Conservation (phyloP, 2,797 vertebrate species). For the Onychomys leucogaster region DNA sequence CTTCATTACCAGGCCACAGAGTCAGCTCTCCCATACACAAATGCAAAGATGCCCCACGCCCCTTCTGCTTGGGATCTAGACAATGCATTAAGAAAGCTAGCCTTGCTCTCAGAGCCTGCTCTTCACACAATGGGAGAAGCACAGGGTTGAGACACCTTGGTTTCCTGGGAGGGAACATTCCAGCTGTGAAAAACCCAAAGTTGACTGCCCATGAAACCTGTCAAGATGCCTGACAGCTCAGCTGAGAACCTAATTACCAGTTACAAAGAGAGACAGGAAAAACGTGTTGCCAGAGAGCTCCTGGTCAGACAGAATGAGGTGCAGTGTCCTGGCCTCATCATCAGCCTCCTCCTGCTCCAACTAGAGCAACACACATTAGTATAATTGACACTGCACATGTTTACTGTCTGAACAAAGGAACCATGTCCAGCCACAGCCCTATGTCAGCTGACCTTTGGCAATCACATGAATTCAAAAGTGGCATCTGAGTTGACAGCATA, state of each 20-base stretch:
- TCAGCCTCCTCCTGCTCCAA: constrained; percentile 78
- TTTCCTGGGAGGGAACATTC: constrained; percentile 63
- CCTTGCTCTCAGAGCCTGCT: constrained; percentile 54
- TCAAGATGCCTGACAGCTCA: constrained; percentile 77
- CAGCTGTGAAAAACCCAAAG: constrained; percentile 77
- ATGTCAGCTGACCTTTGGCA: constrained; percentile 74
- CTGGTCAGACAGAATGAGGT: constrained; percentile 79
- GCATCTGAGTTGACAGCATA: constrained; percentile 74
- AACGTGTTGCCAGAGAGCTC: constrained; percentile 85
- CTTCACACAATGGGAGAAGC: constrained; percentile 26
- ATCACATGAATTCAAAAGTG: constrained; percentile 81
- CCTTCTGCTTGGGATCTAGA: constrained; percentile 8
- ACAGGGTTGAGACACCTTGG: constrained; percentile 49
- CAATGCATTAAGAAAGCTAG: not conserved
- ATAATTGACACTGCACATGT: constrained; percentile 69
- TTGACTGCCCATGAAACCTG: constrained; percentile 76
- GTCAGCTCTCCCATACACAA: not conserved
- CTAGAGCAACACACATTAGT: constrained; percentile 78
- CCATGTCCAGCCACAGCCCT: constrained; percentile 70
- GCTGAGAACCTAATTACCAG: constrained; percentile 85
- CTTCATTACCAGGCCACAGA: not conserved
- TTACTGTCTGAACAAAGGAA: constrained; percentile 77
- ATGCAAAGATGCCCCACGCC: not conserved
- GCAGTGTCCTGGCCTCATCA: constrained; percentile 73
- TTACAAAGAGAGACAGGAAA: constrained; percentile 87